These are phyloP conservation scores for Syngnathus scovelli DNA, from an alignment of 2,113 vertebrate species.

Conservation along the genomic window DNA sequence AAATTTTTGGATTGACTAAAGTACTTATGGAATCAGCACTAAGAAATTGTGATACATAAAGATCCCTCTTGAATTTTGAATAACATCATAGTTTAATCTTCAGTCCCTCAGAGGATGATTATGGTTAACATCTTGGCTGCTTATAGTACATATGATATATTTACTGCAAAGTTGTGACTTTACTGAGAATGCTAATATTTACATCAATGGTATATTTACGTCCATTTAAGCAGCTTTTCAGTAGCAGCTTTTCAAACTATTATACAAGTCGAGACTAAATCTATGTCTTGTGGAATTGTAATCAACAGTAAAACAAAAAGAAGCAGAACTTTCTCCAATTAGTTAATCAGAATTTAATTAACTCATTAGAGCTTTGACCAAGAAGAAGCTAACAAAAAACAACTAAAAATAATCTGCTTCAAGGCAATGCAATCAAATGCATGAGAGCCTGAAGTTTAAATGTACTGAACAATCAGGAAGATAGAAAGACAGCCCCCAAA, in stretches of 20 bases:
- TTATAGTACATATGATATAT: not conserved
- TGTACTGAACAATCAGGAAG: conserved; percentile 59
- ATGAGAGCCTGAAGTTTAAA: conserved; percentile 50
- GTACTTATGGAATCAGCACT: not conserved
- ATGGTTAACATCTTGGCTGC: not conserved
- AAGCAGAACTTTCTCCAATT: not conserved
- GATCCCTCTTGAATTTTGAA: not conserved
- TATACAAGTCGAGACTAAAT: not conserved
- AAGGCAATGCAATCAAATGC: conserved; percentile 49
- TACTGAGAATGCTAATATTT: not conserved
- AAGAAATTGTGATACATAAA: not conserved
- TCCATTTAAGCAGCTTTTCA: not conserved
- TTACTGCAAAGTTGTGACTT: not conserved
- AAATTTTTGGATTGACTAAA: not conserved
- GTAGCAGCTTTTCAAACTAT: not conserved
- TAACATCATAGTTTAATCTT: not conserved
- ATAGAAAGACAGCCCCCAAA: conserved; percentile 54
- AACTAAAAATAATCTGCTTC: conserved; percentile 29
- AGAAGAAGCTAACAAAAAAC: not conserved
- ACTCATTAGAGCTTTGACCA: conserved; percentile 14
- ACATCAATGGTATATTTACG: not conserved
- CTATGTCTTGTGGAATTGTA: not conserved
- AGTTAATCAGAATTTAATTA: not conserved
- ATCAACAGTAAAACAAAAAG: not conserved
- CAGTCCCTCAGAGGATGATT: not conserved